These are phyloP conservation scores for Cricetomys ansorgei DNA, from an alignment of 2,113 vertebrate species.

Conservation along the genomic window DNA sequence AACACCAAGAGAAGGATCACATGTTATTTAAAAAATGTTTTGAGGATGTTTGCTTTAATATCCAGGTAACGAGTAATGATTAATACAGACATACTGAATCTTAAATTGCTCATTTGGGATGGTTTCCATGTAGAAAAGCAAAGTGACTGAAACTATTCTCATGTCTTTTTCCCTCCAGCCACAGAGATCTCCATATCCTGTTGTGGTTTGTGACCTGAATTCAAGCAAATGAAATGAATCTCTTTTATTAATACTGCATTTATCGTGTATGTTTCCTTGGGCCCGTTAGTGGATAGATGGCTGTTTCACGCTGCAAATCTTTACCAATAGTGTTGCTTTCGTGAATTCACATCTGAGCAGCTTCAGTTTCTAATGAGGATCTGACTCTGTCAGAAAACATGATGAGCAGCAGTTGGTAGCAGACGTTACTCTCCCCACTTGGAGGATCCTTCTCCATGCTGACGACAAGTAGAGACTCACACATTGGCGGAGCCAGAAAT, in stretches of 20 bases:
- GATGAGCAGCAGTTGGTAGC: conserved; percentile 9
- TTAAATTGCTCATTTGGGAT: not conserved
- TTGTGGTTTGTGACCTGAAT: not conserved
- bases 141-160: not conserved
- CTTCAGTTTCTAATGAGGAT: conserved; percentile 15
- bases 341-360: not conserved
- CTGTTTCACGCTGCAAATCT: conserved; percentile 14
- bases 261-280: not conserved
- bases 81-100: not conserved
- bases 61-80: not conserved
- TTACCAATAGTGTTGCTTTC: not conserved
- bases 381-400: conserved; percentile 29
- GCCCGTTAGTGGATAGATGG: not conserved
- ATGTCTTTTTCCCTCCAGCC: not conserved
- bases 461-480: not conserved
- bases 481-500: not conserved
- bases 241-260: conserved; percentile 12
- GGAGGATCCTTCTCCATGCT: not conserved
- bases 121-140: not conserved
- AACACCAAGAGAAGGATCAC: not conserved
- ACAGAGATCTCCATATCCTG: not conserved
- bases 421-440: not conserved
- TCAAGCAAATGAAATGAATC: not conserved
- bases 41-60: not conserved
- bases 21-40: not conserved